Evolutionary conservation across 2,113 vertebrate genomes (phyloP), one percentile per base, ranked within the genome.

Genomic region (Bucco capensis): DNA sequence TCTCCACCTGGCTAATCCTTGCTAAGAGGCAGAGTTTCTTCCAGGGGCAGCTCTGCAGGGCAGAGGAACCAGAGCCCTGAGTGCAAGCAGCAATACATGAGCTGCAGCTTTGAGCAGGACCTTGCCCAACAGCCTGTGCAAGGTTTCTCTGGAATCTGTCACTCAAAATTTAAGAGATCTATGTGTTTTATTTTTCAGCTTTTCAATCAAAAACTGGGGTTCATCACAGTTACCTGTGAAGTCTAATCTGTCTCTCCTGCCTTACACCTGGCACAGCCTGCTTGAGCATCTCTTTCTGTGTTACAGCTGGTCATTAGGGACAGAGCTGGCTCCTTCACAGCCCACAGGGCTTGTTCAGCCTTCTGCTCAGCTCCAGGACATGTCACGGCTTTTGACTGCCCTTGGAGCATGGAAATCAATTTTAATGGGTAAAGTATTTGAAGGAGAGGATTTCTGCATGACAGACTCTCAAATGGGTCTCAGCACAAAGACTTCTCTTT

Each of bases 11-110:
- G 47, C 30, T 51, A 71, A 35, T 6, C 21, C 66, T 8, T 28
- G 49, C 53, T 61, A 53, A 64, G 19, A 65, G 38, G 18, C 24
- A 38, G 9, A 17, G 23, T 3, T 13, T 56, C 19, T 77, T 19
- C 54, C 30, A 33, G 12, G n/a, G 18, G 19, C 47, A 72, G 46
- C 44, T 86, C 65, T 66, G 28, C 49, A 78, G 65, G 37, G 58
- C 3, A 7, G 19, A 14, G 42, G 31, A 76, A 30, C 3, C 0
- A 0, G 19, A 51, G 72, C 22, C 30, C 74, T 31, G 47, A 42
- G 12, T 0, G 3, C 16, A 30, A 61, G n/a, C 23, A 57, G 33
- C 23, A 31, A 28, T 10, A 21, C 3, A 0, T 2, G 22, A 40
- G 44, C 65, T 70, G 30, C 13, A 73, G 51, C n/a, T 16, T 54